A percentile compares a stretch with the other conserved stretches of the same genome.
Evolutionary conservation across 2,113 vertebrate species (phyloP).

Genomic region (Origma solitaria): DNA sequence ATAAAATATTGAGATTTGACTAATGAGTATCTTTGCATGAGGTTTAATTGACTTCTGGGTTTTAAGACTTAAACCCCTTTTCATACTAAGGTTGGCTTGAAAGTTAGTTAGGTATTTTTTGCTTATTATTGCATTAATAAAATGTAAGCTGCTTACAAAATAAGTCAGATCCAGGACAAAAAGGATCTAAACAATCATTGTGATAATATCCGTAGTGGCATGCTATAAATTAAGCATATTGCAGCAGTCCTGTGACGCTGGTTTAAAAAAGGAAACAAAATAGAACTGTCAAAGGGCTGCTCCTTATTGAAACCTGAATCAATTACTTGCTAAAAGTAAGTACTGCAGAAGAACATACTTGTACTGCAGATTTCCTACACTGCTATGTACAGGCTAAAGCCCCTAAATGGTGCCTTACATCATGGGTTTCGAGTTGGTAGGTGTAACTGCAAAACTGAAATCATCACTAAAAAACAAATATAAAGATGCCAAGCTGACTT

Average conservation of each 20-base stretch:
- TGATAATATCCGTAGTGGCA: neutral
- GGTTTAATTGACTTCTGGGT: neutral
- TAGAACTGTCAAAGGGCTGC: neutral
- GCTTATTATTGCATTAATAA: neutral
- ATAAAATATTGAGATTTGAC: neutral
- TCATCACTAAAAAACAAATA: neutral
- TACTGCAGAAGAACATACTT: neutral
- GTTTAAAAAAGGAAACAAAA: neutral
- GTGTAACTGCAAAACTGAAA: slow-evolving; percentile 7
- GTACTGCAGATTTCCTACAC: neutral
- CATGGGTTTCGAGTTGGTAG: neutral
- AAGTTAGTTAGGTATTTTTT: neutral
- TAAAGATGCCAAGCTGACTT: neutral
- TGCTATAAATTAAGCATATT: neutral
- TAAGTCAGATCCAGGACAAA: neutral
- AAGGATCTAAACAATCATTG: neutral
- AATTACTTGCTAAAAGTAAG: neutral
- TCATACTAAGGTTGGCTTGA: neutral
- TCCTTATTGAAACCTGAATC: neutral
- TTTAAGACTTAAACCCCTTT: neutral
- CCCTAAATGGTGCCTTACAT: neutral
- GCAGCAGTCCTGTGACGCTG: neutral
- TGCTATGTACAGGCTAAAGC: neutral
- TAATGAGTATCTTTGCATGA: neutral
- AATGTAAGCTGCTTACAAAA: neutral